Evolutionary conservation across 2,888 invertebrate species (phyloP).

Genomic region (Torymus aiolomorphi): DNA sequence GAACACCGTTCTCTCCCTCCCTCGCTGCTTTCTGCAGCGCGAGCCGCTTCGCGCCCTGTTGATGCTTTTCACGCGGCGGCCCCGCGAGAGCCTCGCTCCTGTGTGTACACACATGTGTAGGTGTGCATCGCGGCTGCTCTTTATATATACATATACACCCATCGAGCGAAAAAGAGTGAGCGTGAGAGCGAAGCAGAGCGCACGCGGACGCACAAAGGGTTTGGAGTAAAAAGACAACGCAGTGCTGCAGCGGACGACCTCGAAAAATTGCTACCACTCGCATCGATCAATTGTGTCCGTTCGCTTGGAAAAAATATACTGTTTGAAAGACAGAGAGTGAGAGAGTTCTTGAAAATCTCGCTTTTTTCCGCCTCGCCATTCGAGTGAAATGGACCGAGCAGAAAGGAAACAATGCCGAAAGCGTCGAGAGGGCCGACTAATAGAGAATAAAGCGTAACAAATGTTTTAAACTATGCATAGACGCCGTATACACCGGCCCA

Average conservation of each 20-base stretch:
- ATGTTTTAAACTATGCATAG: neutral
- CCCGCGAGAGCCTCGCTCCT: too few species aligned
- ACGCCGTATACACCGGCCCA: too few species aligned
- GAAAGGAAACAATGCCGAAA: constrained; percentile 13
- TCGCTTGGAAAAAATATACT: constrained; percentile 14
- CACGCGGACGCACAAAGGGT: constrained; percentile 5
- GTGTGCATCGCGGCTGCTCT: neutral
- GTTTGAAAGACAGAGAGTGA: too few species aligned
- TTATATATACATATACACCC: too few species aligned
- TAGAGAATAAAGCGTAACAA: constrained; percentile 1
- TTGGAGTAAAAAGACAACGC: constrained; percentile 4
- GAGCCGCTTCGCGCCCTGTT: constrained; percentile 27
- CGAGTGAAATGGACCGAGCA: constrained; percentile 41
- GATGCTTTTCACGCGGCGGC: constrained; percentile 29
- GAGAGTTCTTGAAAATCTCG: constrained; percentile 12
- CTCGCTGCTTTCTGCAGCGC: constrained; percentile 14
- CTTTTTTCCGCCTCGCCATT: constrained; percentile 3
- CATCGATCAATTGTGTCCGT: constrained; percentile 33
- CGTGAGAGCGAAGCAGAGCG: neutral
- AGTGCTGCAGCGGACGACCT: constrained; percentile 5
- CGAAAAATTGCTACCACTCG: constrained; percentile 35
- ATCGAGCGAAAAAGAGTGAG: neutral
- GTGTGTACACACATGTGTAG: neutral
- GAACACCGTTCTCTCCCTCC: constrained; percentile 28
- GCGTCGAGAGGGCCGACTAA: constrained; percentile 4